Base-by-base conservation (phyloP, 2,888 invertebrate species). In the Ormyrus pomaceus region DNA sequence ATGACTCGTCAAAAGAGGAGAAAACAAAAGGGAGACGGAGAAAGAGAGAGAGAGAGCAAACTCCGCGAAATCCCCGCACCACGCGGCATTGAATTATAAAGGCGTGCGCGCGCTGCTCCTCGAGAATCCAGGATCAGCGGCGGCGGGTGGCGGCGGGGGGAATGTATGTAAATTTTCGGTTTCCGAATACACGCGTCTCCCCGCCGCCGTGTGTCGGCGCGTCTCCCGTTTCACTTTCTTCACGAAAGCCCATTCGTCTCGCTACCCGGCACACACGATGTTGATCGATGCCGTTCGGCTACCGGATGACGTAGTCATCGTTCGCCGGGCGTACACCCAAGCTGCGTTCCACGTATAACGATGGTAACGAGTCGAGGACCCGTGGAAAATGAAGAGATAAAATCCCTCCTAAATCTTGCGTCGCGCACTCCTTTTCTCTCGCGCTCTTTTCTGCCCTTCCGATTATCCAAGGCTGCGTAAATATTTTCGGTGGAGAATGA, bases 361-460 rank as follows among this genome's bases (percentile, higher is more conserved):
- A 4, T 4, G 6, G 6, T 19, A 56, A n/a, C 8, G 55, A 46
- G 50, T 62, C 3, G 69, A 72, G 81, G 79, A 77, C 68, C 51
- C 82, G 66, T 78, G 82, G 82, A 84, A 83, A 86, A 86, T 85
- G 82, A 85, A 86, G 85, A 86, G 84, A 85, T 86, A 83, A 84
- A 84, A 82, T 83, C 78, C 82, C 62, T 13, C 56, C 10, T 4
- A 51, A 10, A 48, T 50, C 46, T 53, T 0, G 34, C 34, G 34
- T 19, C 34, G 34, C 34, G 34, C 34, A 4, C 34, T 34, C 34
- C 10, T 53, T 50, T 55, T 46, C 50, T 53, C 9, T 56, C 50
- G 6, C 34, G 34, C 4, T 4, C 34, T 34, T 34, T 34, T 4
- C 4, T 4, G 34, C 34, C 34, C 2, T 2, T 34, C 34, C 34